Conservation (phyloP, 30 jellyfish, hydroid and myxozoan genomes). For the Rhopilema esculentum region DNA sequence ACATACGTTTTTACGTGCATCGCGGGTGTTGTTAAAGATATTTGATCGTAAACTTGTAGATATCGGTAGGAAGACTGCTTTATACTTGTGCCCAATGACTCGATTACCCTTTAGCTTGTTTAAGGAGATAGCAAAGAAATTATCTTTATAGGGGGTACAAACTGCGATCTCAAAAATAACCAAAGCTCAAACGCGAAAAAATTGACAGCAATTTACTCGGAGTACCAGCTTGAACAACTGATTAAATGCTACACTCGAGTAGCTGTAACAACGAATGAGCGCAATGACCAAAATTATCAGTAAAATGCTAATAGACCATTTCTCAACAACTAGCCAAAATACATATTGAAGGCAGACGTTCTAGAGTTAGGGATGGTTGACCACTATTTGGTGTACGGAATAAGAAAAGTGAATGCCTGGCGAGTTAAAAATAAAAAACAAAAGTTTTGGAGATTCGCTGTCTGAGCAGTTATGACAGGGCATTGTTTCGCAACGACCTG, state of each 20-base stretch:
- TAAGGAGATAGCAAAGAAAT: not conserved
- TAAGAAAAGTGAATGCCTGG: too few relatives aligned
- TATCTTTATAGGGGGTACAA: conserved; percentile 2
- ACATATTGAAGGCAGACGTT: conserved; percentile 15
- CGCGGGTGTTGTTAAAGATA: too few relatives aligned
- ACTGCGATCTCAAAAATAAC: conserved; percentile 16
- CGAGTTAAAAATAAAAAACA: too few relatives aligned
- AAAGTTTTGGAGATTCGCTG: too few relatives aligned
- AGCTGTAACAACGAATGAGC: conserved; percentile 5
- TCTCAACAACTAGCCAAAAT: conserved; percentile 17
- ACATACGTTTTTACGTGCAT: too few relatives aligned
- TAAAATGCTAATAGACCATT: conserved; percentile 22
- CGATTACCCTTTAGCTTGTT: too few relatives aligned
- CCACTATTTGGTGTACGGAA: conserved; percentile 27
- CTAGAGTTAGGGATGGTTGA: conserved; percentile 11
- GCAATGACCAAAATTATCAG: not conserved
- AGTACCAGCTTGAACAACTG: conserved; percentile 42
- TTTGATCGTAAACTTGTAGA: too few relatives aligned
- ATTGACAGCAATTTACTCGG: conserved; percentile 6
- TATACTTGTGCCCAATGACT: too few relatives aligned
- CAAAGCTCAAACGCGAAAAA: conserved; percentile 11
- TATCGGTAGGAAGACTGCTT: too few relatives aligned
- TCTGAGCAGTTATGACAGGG: too few relatives aligned
- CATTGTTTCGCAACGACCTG: too few relatives aligned
- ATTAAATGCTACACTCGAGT: conserved; percentile 9